Conservation (phyloP, 2,888 invertebrate genomes). For the Stenolophus ochropezus region DNA sequence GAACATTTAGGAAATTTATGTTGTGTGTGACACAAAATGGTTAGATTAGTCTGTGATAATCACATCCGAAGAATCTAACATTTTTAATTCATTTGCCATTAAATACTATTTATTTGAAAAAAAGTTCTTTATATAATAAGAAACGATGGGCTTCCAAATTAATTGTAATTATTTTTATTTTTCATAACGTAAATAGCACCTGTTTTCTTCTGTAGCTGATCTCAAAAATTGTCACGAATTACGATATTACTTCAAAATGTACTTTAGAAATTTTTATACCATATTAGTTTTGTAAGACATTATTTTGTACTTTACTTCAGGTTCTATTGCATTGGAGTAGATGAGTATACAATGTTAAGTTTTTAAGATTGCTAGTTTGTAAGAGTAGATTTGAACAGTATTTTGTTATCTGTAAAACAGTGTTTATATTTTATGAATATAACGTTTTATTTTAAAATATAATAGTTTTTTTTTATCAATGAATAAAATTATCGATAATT, state of each 20-base stretch:
- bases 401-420: neutral
- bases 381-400: conserved; percentile 5
- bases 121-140: neutral
- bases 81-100: conserved; percentile 11
- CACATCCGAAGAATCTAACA: neutral
- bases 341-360: conserved; percentile 1
- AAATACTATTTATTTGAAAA: conserved; percentile 15
- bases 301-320: conserved; percentile 12
- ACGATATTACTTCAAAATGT: neutral
- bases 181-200: neutral
- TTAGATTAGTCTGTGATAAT: conserved; percentile 37
- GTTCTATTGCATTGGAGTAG: conserved; percentile 5
- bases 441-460: neutral
- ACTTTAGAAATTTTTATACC: neutral
- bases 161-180: neutral
- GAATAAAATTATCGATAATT: neutral
- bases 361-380: neutral
- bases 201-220: neutral
- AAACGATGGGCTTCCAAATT: conserved; percentile 16
- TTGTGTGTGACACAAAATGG: conserved; percentile 10
- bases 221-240: conserved; percentile 21
- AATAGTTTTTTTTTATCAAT: neutral
- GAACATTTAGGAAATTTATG: neutral
- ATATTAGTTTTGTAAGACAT: conserved; percentile 21
- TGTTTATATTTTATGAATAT: neutral